Evolutionary conservation across 2,888 invertebrate genomes (phyloP).

Genomic region (Melinopterus prodromus): DNA sequence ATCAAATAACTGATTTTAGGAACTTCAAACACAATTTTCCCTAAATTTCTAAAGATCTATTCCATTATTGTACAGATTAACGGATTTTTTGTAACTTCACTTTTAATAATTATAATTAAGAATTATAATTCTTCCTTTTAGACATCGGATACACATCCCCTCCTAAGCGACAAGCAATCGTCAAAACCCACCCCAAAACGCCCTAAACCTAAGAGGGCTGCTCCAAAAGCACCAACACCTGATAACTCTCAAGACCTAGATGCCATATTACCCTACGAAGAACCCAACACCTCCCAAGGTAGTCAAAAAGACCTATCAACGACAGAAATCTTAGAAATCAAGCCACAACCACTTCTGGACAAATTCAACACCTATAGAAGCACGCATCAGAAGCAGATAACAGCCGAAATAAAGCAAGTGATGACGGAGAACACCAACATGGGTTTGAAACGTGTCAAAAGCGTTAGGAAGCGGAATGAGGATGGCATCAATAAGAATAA

Average conservation of each 20-base stretch:
- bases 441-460: constrained; percentile 61
- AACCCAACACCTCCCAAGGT: constrained; percentile 45
- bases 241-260: constrained; percentile 54
- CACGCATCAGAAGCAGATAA: constrained; percentile 62
- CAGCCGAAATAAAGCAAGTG: constrained; percentile 60
- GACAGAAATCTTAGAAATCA: constrained; percentile 66
- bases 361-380: constrained; percentile 63
- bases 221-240: constrained; percentile 64
- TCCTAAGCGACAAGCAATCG: constrained; percentile 63
- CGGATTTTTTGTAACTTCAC: too few species aligned
- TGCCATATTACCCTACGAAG: constrained; percentile 59
- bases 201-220: constrained; percentile 52
- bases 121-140: constrained; percentile 43
- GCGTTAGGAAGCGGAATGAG: constrained; percentile 53
- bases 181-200: constrained; percentile 68
- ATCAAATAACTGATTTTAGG: too few species aligned
- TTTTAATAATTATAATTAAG: too few species aligned
- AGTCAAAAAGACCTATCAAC: constrained; percentile 16
- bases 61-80: too few species aligned
- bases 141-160: constrained; percentile 54
- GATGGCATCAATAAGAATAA: constrained; percentile 56
- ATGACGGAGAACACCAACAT: constrained; percentile 56
- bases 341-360: constrained; percentile 64
- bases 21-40: too few species aligned
- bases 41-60: too few species aligned